Evolutionary conservation across 2,113 vertebrate species (phyloP), one percentile per base, ranked within the genome.

Genomic region (Lanius collurio): DNA sequence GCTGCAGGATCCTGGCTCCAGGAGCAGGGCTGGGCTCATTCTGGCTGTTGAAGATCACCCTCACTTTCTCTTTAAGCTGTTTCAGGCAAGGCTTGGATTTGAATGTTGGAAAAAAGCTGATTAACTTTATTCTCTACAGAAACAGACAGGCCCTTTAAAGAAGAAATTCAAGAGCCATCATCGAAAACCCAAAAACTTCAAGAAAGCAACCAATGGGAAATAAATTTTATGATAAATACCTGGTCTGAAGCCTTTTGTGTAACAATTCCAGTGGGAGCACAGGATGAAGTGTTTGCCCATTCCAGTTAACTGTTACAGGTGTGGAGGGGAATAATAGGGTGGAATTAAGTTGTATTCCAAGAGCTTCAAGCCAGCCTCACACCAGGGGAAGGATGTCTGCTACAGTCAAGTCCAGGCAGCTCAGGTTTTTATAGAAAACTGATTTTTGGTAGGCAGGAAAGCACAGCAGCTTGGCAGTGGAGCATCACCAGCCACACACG

Each of bases 151-250:
- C 11, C 80, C 95, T 1, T 47, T 88, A 49, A 97, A 82, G 90
- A 98, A 98, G 95, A 98, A 97, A 90, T 88, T 97, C 65, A 97
- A 88, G 75, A 94, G 68, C 39, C 81, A 24, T 6, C 94, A 95
- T 57, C 42, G 2, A 81, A 97, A 96, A 71, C 85, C 95, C 18
- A 96, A 79, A 80, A 95, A 91, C 33, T 90, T 96, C 78, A 95
- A 85, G 91, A 95, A 90, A 75, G 56, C 53, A 33, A 35, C 10
- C 10, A 94, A 90, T 0, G 11, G 94, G 59, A 96, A 97, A 90
- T 96, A 95, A 91, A 80, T 44, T 19, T 59, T 30, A 3, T 53
- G 28, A 30, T 41, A 67, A 90, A 33, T 17, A 37, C 3, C 1
- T 21, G 13, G 63, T 20, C 55, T 82, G 62, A 39, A 90, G 59